These are phyloP conservation scores for Muraenolepis orangiensis DNA, from an alignment of 2,797 vertebrate species.

Conservation along the genomic window DNA sequence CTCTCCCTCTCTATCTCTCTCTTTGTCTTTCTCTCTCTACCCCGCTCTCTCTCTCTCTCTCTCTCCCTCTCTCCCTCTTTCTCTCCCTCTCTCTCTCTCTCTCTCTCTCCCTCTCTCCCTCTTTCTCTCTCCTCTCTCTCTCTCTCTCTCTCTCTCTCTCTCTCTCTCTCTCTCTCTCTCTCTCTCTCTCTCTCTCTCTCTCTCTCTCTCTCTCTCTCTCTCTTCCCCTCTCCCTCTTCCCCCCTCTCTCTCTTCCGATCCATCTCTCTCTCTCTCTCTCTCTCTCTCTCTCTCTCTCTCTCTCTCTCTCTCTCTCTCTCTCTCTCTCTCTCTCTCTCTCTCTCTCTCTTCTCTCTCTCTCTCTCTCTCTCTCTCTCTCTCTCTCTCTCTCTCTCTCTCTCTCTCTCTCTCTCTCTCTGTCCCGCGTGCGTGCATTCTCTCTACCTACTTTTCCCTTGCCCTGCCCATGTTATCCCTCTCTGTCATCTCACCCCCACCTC, in stretches of 20 bases:
- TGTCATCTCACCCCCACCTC: too few species aligned
- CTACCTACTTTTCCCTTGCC: too few species aligned
- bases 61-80: conserved; percentile 22
- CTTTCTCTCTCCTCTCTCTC: conserved; percentile 11
- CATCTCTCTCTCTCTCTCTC: conserved; percentile 27
- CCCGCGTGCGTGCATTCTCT: too few species aligned
- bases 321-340: too few species aligned
- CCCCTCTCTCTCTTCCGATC: conserved; percentile 4
- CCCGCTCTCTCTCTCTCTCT: conserved; percentile 25
- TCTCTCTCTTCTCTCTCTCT: too few species aligned
- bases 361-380: conserved; percentile 30
- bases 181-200: conserved; percentile 31
- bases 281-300: conserved; percentile 14
- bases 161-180: conserved; percentile 27
- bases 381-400: conserved; percentile 11
- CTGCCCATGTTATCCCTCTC: too few species aligned
- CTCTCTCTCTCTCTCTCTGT: too few species aligned
- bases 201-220: conserved; percentile 9
- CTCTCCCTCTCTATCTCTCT: not conserved
- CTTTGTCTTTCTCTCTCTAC: conserved; percentile 17
- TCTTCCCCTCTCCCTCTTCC: conserved; percentile 24
- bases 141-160: conserved; percentile 28
- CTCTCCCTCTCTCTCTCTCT: conserved; percentile 10
- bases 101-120: conserved; percentile 24
- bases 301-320: conserved; percentile 23